Conservation (phyloP, 2,797 vertebrate genomes). For the Dicrostonyx torquatus region DNA sequence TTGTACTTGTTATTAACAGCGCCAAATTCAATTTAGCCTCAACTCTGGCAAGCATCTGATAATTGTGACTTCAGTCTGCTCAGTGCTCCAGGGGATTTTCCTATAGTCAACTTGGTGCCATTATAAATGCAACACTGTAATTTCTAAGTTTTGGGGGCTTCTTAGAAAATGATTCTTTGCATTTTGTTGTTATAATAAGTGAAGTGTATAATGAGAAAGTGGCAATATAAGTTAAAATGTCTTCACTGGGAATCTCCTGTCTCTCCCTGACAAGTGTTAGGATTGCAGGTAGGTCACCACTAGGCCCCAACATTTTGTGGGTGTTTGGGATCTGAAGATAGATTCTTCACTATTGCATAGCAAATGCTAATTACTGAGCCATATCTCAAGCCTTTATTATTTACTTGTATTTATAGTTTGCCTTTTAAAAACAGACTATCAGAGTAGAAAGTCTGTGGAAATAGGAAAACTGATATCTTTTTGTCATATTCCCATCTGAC, state of each 20-base stretch:
- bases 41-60: background rate
- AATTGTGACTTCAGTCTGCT: background rate
- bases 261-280: background rate
- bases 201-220: conserved; percentile 46
- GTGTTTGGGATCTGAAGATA: background rate
- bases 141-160: background rate
- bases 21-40: background rate
- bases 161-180: background rate
- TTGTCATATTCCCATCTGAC: background rate
- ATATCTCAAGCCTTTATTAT: background rate
- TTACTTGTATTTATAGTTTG: background rate
- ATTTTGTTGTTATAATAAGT: background rate
- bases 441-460: background rate
- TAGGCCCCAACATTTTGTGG: background rate
- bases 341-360: background rate
- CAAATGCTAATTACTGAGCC: background rate
- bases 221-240: conserved; percentile 35
- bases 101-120: background rate
- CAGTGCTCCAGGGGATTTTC: background rate
- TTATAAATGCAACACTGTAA: background rate
- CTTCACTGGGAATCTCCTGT: background rate
- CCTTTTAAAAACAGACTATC: background rate
- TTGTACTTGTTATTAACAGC: background rate
- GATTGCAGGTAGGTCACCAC: no score
- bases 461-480: background rate